Conservation (phyloP, 2,113 vertebrate genomes). For the Girardinichthys multiradiatus region DNA sequence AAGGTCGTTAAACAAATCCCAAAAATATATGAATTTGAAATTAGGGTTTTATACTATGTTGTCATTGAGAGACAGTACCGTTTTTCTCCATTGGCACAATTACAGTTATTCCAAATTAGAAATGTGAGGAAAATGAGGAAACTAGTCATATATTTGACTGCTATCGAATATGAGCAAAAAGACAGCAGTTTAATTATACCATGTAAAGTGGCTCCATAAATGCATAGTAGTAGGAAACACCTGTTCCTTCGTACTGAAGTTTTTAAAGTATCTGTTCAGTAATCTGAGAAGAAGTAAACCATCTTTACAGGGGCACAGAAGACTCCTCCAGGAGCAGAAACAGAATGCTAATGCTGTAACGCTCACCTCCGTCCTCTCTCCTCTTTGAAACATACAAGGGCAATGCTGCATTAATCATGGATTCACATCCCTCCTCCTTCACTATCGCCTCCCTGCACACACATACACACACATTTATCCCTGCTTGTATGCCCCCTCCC, state of each 20-base stretch:
- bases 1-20: background rate
- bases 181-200: background rate
- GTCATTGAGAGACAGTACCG: background rate
- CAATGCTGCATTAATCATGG: slow-evolving; percentile 81
- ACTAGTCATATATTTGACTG: background rate
- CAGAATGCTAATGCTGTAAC: slow-evolving; percentile 79
- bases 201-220: slow-evolving; percentile 1
- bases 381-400: slow-evolving; percentile 78
- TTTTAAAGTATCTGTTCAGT: slow-evolving; percentile 60
- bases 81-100: background rate
- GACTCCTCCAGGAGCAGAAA: slow-evolving; percentile 66
- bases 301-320: slow-evolving; percentile 60
- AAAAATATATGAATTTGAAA: slow-evolving; percentile 35
- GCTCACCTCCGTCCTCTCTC: slow-evolving; percentile 67
- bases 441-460: slow-evolving; percentile 47
- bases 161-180: background rate
- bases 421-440: slow-evolving; percentile 58
- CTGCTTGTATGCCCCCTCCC: too few relatives aligned
- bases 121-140: background rate
- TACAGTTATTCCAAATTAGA: background rate
- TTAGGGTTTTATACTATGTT: slow-evolving; percentile 4
- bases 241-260: slow-evolving; percentile 50
- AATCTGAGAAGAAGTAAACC: slow-evolving; percentile 58
- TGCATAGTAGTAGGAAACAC: slow-evolving; percentile 34
- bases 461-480: slow-evolving; percentile 9